phyloP scores from a whole-genome alignment of 1,140 invertebrate genomes.

The Aleiodes sp. region DNA sequence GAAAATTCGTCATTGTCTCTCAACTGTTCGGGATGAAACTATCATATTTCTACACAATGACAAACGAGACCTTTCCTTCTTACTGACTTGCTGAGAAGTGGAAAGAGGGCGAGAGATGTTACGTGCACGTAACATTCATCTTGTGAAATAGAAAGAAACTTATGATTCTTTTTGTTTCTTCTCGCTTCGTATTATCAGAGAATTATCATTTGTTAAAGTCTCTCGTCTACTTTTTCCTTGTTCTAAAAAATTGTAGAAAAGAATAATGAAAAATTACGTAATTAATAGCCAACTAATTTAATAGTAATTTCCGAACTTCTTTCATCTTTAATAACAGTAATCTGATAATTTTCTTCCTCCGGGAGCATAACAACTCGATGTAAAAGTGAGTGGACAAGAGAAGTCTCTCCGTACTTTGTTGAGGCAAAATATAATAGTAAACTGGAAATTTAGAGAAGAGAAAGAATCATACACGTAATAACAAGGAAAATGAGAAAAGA shows the following conservation, averaged over 20 bases:
- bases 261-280: neutral
- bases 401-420: neutral
- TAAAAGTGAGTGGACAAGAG: neutral
- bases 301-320: neutral
- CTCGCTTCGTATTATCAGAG: no score
- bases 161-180: no score
- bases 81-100: no score
- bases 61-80: slow-evolving; percentile 27
- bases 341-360: neutral
- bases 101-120: neutral
- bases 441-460: no score
- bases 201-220: no score
- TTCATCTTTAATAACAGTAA: neutral
- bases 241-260: neutral
- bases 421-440: neutral
- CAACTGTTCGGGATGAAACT: slow-evolving; percentile 37
- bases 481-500: neutral
- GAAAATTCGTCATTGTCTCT: slow-evolving; percentile 27
- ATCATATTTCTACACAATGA: slow-evolving; percentile 14
- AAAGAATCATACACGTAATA: neutral
- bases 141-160: neutral
- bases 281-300: neutral
- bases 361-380: neutral
- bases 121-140: neutral
- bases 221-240: no score